Base-by-base conservation (phyloP, 2,888 invertebrate genomes). In the Calliphora vomitoria region DNA sequence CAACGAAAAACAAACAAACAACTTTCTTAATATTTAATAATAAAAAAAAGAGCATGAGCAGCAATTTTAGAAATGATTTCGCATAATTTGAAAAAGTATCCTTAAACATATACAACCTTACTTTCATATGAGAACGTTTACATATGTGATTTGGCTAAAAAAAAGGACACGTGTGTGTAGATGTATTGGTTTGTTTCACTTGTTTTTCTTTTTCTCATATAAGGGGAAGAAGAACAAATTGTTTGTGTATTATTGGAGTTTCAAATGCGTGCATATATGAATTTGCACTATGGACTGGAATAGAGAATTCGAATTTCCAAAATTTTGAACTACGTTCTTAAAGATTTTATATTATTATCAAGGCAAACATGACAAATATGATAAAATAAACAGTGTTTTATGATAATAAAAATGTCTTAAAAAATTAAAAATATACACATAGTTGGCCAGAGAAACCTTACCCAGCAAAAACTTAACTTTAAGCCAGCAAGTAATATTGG, bases 11-110 rank as follows among this genome's bases (percentile, higher is more conserved):
- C 76, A 58, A 88, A 72, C 76, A 58, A 76, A 85, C 38, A 82
- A 83, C 41, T 85, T 82, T 87, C 60, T 82, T 82, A 82, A 87
- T 87, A 79, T 82, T 75, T 75, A 66, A 81, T 62, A 81, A 76
- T 64, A 81, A 66, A 80, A 78, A n/a, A 87, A 85, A 85, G 38
- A 83, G 87, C 87, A 87, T 75, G 79, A 87, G 64, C 78, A 82
- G 87, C 87, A 87, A 92, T 92, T 92, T 93, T 90, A 90, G 90
- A 92, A 92, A 92, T 92, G 91, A 91, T 90, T 92, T 92, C 92
- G 93, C 92, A 93, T 92, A 92, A 92, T 92, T 92, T 92, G 91
- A 90, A 91, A 88, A 90, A 90, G 89, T 88, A 89, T 87, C 85
- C 89, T 86, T 81, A 85, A 88, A 89, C 68, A 80, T 71, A 62